Percentiles rank a stretch among this genome's conserved stretches.
phyloP scores from a whole-genome alignment of 2,888 invertebrate species.

The Prenolepis imparis region DNA sequence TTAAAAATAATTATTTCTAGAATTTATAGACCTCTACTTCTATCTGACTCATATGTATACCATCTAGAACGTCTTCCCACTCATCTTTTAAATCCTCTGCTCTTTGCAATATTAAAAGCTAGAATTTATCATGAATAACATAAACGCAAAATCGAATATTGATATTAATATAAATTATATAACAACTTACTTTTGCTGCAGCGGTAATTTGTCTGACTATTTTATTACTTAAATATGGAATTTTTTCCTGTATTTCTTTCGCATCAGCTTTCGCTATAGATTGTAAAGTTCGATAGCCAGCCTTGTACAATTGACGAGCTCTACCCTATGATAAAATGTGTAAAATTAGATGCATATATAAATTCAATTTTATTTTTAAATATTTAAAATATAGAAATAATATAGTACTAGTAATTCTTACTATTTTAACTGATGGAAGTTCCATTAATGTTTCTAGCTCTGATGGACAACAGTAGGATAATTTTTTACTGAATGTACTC shows the following conservation, averaged over 20 bases:
- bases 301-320: conserved; percentile 93
- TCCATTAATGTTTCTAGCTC: conserved; percentile 95
- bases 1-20: background rate
- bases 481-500: conserved; percentile 90
- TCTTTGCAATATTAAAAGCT: conserved; percentile 90
- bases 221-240: conserved; percentile 91
- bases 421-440: conserved; percentile 95
- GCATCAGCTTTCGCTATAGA: conserved; percentile 92
- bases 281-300: conserved; percentile 93
- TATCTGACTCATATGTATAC: conserved; percentile 81
- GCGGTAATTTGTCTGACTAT: conserved; percentile 94
- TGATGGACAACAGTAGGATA: conserved; percentile 93
- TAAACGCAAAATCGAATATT: background rate
- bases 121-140: conserved; percentile 33
- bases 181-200: conserved; percentile 92
- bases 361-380: background rate
- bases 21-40: background rate
- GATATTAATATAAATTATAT: conserved; percentile 43
- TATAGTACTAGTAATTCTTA: conserved; percentile 81
- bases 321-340: conserved; percentile 88
- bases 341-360: conserved; percentile 21
- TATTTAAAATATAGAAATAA: conserved; percentile 31
- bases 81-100: conserved; percentile 95
- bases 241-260: conserved; percentile 88
- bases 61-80: conserved; percentile 91